phyloP scores from a whole-genome alignment of 2,113 vertebrate species.

The Phalacrocorax carbo region DNA sequence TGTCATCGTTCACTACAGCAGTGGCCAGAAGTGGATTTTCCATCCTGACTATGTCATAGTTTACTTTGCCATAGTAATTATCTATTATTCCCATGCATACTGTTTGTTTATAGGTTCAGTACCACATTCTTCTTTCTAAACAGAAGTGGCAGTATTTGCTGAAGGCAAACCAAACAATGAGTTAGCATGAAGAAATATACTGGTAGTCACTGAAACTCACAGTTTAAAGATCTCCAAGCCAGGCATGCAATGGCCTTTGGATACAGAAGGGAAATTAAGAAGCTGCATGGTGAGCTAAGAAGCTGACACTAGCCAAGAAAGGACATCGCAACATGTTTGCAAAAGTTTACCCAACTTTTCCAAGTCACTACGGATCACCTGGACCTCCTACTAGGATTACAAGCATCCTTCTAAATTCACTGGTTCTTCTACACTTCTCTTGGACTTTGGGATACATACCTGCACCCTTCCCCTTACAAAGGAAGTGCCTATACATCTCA shows the following conservation, averaged over 20 bases:
- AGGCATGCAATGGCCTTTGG: background rate
- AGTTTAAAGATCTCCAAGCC: background rate
- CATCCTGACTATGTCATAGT: conserved; percentile 14
- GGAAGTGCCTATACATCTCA: background rate
- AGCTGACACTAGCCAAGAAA: background rate
- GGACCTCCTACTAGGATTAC: background rate
- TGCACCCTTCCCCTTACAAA: background rate
- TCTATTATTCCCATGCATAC: background rate
- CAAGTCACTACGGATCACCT: background rate
- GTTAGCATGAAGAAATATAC: background rate
- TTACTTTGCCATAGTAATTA: conserved; percentile 25
- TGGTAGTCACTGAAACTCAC: background rate
- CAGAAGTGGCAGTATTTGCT: background rate
- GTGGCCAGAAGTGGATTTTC: conserved; percentile 31
- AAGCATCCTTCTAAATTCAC: background rate
- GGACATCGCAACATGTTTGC: background rate
- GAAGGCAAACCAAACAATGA: conserved; percentile 19
- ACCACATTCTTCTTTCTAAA: conserved; percentile 21
- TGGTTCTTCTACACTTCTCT: background rate
- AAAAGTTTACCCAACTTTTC: background rate
- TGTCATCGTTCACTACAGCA: background rate
- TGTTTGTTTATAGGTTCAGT: conserved; percentile 8
- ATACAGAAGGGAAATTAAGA: background rate
- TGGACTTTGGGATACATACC: background rate
- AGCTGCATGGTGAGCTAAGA: background rate